A percentile compares a stretch with the other conserved stretches of the same genome.
These are phyloP conservation scores for Cantharis lateralis DNA, from an alignment of 2,888 invertebrate species.

Conservation along the genomic window DNA sequence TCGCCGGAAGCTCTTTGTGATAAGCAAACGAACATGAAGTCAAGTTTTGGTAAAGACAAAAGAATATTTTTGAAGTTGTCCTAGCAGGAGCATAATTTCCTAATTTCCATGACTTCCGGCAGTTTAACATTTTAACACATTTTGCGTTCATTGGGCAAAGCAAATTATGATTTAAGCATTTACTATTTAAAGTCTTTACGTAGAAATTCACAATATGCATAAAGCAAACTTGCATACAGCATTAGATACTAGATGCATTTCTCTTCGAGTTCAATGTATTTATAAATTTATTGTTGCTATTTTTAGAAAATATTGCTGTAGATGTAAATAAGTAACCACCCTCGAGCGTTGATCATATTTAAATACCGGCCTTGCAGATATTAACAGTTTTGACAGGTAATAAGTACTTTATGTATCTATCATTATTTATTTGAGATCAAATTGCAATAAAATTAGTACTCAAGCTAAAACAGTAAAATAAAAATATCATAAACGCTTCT, in stretches of 20 bases:
- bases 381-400: slow-evolving; percentile 47
- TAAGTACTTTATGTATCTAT: slow-evolving; percentile 45
- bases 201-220: background rate
- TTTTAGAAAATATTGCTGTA: slow-evolving; percentile 7
- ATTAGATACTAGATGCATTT: background rate
- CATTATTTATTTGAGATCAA: slow-evolving; percentile 45
- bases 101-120: background rate
- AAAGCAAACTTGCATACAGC: background rate
- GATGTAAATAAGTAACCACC: slow-evolving; percentile 34
- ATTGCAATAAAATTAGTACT: slow-evolving; percentile 39
- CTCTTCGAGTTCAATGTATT: slow-evolving; percentile 4
- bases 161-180: background rate
- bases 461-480: slow-evolving; percentile 10
- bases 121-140: background rate
- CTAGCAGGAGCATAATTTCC: background rate
- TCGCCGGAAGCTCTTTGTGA: background rate
- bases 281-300: slow-evolving; percentile 20
- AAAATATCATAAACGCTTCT: background rate
- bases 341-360: slow-evolving; percentile 37
- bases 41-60: background rate
- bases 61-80: background rate
- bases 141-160: background rate
- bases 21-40: background rate
- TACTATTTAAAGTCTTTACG: background rate
- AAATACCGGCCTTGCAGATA: slow-evolving; percentile 42